Evolutionary conservation across 92 coral and sea anemone species (phyloP), one percentile per base, ranked within the genome.

Genomic region (Umimayanthus chanpuru): DNA sequence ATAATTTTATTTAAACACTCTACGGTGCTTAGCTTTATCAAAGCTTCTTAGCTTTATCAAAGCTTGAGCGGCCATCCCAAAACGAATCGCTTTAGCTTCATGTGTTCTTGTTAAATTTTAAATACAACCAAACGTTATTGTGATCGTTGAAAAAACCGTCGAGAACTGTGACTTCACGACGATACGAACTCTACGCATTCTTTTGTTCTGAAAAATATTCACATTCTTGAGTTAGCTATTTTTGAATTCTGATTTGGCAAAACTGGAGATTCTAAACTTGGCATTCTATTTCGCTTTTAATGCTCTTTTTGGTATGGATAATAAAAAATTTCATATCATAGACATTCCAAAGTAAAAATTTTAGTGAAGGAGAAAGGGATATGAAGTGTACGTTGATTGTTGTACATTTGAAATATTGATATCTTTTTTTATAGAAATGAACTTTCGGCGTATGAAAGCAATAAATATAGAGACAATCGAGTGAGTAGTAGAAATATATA

Each of bases 31-130:
- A 41, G 76, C 5, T 68, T n/a, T 15, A 11, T 64, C 21, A 28
- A 41, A 67, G 72, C 66, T 39, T 21, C n/a, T n/a, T n/a, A n/a
- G n/a, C n/a, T n/a, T n/a, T 14, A 9, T 64, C 21, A 28, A 41
- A 67, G 72, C 66, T 39, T 21, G 65, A 68, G 43, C 38, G 78
- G 20, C 47, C 18, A 28, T 28, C 41, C 61, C 26, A 44, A 58
- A 68, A 14, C 43, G 74, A 70, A 61, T 40, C 58, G 68, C 47
- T 41, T 18, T 41, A 67, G 87, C 43, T 43, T 73, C 76, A 44
- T 83, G 26, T 70, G 43, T 44, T 83, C 66, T 83, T 71, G 78
- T 70, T 70, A 43, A 83, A 25, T 25, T 82, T 82, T 49, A 43
- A n/a, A 67, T 67, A 78, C 77, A 82, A 67, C 41, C 43, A 41